Evolutionary conservation across 2,113 vertebrate species (phyloP), one percentile per base, ranked within the genome.

Genomic region (Apaloderma vittatum): DNA sequence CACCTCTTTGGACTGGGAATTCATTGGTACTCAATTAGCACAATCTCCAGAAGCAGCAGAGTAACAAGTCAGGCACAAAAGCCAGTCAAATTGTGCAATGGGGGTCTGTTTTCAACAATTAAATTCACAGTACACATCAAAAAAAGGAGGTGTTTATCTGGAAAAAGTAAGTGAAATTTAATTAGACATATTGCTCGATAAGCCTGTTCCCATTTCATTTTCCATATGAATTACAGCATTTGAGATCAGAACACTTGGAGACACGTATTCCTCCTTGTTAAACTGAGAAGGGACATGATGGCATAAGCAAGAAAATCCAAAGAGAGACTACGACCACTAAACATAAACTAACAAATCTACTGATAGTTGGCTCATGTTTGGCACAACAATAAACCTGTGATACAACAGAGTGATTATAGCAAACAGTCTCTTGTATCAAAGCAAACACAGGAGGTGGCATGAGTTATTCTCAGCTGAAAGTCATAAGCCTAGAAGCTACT

Each of bases 391-490:
- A 86, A 94, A 68, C 30, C 32, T 88, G 59, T 65, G 77, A 82
- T 34, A 88, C 10, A 88, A 62, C 13, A 65, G 26, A 57, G 43
- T 0, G 2, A 72, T 87, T 80, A 71, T 3, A 75, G 40, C 49
- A 63, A 83, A 79, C 15, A 58, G 24, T 36, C 34, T 82, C 43
- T 62, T 77, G 46, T 72, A 88, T 32, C 71, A 83, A 95, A 81
- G 77, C 73, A 93, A 93, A 90, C 63, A 71, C 71, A 91, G 43
- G 27, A 8, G 2, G 63, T 77, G 54, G 68, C 30, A 91, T 91
- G 57, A 71, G 37, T 57, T 96, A 76, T 55, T 96, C 91, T 97
- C 90, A 97, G 92, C 86, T 93, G 88, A 90, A 97, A 91, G 93
- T 93, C 79, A 55, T 66, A 96, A 96, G 89, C 86, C 94, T 95